phyloP scores from a whole-genome alignment of 2,113 vertebrate species.

The Apteryx mantelli region DNA sequence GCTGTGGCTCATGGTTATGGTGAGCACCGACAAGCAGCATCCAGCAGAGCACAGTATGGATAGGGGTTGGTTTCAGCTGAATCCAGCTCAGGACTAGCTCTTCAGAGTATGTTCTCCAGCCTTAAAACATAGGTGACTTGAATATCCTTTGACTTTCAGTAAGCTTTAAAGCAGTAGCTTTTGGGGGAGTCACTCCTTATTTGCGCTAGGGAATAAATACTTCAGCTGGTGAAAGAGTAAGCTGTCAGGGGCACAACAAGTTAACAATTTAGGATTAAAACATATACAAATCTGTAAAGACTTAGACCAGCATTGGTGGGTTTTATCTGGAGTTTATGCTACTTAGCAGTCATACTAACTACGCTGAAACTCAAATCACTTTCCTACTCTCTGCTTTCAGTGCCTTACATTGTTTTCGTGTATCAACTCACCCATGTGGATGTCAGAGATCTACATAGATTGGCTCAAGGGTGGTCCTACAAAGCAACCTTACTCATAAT shows the following conservation, averaged over 20 bases:
- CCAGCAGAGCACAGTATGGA: no score
- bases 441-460: neutral
- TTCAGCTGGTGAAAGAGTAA: rapidly evolving
- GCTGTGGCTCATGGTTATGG: no score
- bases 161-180: neutral
- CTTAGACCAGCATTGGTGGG: neutral
- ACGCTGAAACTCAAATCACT: neutral
- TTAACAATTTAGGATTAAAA: neutral
- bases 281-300: neutral
- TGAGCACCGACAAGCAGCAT: no score
- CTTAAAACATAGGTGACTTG: neutral
- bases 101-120: rapidly evolving
- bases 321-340: neutral
- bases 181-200: neutral
- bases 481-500: neutral
- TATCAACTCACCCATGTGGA: neutral
- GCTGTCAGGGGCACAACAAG: neutral
- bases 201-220: neutral
- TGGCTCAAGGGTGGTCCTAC: neutral
- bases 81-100: no score
- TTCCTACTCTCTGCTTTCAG: neutral
- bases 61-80: no score
- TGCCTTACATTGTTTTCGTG: neutral
- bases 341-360: neutral
- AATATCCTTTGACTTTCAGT: neutral